These are phyloP conservation scores for Trissolcus basalis DNA, from an alignment of 1,140 invertebrate species.

Conservation along the genomic window DNA sequence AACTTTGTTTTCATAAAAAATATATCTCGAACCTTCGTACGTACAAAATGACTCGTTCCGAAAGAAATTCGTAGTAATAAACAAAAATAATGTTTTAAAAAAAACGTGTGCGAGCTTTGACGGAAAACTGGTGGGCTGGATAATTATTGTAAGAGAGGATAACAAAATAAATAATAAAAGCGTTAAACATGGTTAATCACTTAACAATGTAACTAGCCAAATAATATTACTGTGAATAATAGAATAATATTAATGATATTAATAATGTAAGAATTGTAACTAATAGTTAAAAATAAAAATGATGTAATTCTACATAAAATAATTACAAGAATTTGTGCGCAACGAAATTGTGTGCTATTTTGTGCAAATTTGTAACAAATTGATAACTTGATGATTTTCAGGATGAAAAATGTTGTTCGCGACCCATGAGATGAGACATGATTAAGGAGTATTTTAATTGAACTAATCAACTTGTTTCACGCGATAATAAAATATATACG, in stretches of 20 bases:
- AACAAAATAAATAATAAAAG: slow-evolving; percentile 78
- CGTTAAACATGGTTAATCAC: slow-evolving; percentile 76
- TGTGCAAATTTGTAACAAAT: slow-evolving; percentile 23
- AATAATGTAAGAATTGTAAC: slow-evolving; percentile 62
- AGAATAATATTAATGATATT: slow-evolving; percentile 62
- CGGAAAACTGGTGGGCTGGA: slow-evolving; percentile 48
- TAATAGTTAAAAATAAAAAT: slow-evolving; percentile 69
- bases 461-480: no score
- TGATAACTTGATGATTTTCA: neutral
- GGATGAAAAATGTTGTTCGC: no score
- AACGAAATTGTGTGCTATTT: slow-evolving; percentile 52
- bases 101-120: slow-evolving; percentile 58
- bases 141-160: slow-evolving; percentile 63
- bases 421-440: no score
- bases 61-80: slow-evolving; percentile 20
- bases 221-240: slow-evolving; percentile 68
- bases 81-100: slow-evolving; percentile 1
- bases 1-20: slow-evolving; percentile 13
- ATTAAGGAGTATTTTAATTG: neutral
- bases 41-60: slow-evolving; percentile 38
- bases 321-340: slow-evolving; percentile 64
- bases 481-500: slow-evolving; percentile 1
- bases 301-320: slow-evolving; percentile 61
- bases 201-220: slow-evolving; percentile 74
- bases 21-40: slow-evolving; percentile 23